phyloP scores from a whole-genome alignment of 2,797 vertebrate species.

The Coluber constrictor region DNA sequence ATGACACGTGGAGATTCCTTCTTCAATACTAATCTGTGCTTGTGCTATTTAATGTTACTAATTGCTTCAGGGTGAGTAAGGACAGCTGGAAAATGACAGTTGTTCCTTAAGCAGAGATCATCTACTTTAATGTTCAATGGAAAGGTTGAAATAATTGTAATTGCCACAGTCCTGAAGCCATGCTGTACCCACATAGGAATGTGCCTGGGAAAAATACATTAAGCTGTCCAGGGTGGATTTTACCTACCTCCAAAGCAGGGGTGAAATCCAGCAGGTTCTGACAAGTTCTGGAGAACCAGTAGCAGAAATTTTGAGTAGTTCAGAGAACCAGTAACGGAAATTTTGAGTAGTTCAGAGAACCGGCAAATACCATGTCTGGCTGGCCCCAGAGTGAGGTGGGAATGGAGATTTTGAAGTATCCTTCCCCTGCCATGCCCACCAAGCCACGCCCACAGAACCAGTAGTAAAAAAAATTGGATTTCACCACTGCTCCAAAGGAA shows the following conservation, averaged over 20 bases:
- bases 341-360: too few relatives aligned
- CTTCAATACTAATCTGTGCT: not conserved
- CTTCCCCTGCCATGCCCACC: too few relatives aligned
- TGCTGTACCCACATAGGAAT: not conserved
- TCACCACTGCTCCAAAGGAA: not conserved
- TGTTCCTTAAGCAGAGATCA: not conserved
- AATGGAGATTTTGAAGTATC: too few relatives aligned
- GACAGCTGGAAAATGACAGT: not conserved
- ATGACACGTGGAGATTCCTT: not conserved
- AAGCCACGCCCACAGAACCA: too few relatives aligned
- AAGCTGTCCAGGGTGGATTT: not conserved
- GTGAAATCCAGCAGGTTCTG: too few relatives aligned
- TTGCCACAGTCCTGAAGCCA: not conserved
- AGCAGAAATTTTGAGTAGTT: too few relatives aligned
- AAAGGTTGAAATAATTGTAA: not conserved
- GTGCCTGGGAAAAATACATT: not conserved
- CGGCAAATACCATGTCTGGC: too few relatives aligned
- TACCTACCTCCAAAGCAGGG: not conserved
- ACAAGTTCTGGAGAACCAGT: too few relatives aligned
- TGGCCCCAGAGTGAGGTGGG: too few relatives aligned
- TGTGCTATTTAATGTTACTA: conserved; percentile 1
- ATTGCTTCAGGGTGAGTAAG: not conserved
- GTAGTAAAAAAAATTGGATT: too few relatives aligned
- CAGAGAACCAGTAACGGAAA: too few relatives aligned
- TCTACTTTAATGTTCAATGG: not conserved